Base-by-base conservation (phyloP, 2,888 invertebrate genomes). In the Pristionchus exspectatus region DNA sequence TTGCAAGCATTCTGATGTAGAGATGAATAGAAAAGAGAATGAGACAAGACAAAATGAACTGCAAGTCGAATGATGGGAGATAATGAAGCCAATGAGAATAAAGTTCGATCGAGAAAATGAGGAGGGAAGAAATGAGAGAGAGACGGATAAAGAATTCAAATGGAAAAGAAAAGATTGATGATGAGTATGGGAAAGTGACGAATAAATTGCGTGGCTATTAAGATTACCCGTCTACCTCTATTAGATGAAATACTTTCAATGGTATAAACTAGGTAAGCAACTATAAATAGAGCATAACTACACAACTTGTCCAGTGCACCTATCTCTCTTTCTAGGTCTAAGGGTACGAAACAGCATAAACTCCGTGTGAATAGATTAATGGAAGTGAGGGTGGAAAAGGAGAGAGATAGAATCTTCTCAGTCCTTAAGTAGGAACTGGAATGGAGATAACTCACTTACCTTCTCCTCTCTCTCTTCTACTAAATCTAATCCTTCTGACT, bases 111-210 rank as follows among this genome's bases (percentile, higher is more conserved):
- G 81, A n/a, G 44, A 83, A 14, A 83, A 50, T 38, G 33, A 38
- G 38, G 27, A 27, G 12, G n/a, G 38, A 38, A 24, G 21, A 33
- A 5, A n/a, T 50, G 21, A n/a, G 27, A 54, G 81, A 50, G 81
- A 44, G 54, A 50, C 81, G 44, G 9, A 83, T 54, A 21, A 54
- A n/a, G n/a, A 24, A 54, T 54, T 44, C 81, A 54, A 54, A 83
- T 83, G 44, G 77, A 24, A 83, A 18, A 81, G 81, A 81, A 74
- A 83, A 54, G 33, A 50, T 83, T 44, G 81, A 83, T 54, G 50
- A 33, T 44, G 81, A 44, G 81, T 7, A 24, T 77, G 77, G 24
- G 77, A 24, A 38, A 33, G 14, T 33, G 30, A 33, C 33, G 77
- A 77, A 44, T 2, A 44, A 44, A 38, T 59, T 59, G 21, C 59